Evolutionary conservation across 2,888 invertebrate species (phyloP), one percentile per base, ranked within the genome.

Genomic region (Zygaena filipendulae): DNA sequence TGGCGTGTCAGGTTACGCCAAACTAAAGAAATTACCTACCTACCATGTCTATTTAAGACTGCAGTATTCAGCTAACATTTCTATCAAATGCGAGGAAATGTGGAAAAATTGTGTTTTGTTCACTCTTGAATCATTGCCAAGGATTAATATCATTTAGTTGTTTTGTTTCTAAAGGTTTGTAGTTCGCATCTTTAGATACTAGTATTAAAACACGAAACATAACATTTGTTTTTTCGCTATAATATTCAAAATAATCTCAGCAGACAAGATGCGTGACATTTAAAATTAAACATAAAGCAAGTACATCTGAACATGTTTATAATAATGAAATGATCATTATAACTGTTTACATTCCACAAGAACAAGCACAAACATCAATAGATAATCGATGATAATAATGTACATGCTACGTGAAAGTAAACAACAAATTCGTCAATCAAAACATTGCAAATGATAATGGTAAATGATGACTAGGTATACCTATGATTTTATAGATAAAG

Each of bases 311-410:
- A 45, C 45, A 44, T 63, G 61, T 66, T 64, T 63, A 58, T 46
- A 58, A n/a, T n/a, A n/a, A n/a, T n/a, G n/a, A 43, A 45, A 44
- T 43, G 39, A 50, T 45, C 49, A 56, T 59, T 59, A n/a, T 51
- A 47, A 40, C 45, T 66, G 61, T 70, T 67, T 62, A 52, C 60
- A 61, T 60, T 53, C 55, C 60, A 49, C 60, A 49, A 47, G 43
- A 47, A 52, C 51, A 48, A 46, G 45, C 47, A 45, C 43, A 42
- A 50, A 45, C 52, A 52, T 43, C 45, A 43, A 46, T 45, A 53
- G 52, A 62, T 59, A n/a, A n/a, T n/a, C n/a, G n/a, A n/a, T n/a
- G n/a, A n/a, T n/a, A 61, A 63, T 61, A 68, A 68, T 61, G 47
- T 54, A 41, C 39, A 50, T 42, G 48, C 50, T 48, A 16, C 16